Base-by-base conservation (phyloP, 2,113 vertebrate genomes). In the Heliornis fulica region DNA sequence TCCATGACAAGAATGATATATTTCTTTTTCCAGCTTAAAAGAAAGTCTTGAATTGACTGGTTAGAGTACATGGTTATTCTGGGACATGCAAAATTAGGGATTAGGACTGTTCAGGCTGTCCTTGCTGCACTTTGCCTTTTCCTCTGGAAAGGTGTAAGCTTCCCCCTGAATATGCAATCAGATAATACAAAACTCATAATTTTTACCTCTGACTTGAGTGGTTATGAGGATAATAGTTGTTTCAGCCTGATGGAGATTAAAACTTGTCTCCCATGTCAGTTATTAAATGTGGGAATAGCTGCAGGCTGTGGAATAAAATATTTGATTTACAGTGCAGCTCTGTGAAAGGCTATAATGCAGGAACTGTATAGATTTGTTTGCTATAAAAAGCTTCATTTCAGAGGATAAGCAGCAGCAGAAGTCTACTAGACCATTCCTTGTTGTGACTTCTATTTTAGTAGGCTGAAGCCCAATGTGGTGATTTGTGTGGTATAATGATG, bases 221-320 rank as follows among this genome's bases (percentile, higher is more conserved):
- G 76, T 90, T 95, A 74, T 88, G 78, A 63, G 68, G 85, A 83
- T 75, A 83, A 92, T 96, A 91, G 95, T 95, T 96, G 86, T 88
- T 96, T 91, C 90, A 92, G 84, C 40, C 60, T 92, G 57, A 90
- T 75, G 77, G 92, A 94, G 94, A 90, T 97, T 96, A 97, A 96
- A 97, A 59, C 85, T 94, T 77, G 61, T 95, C 95, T 97, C 94
- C 87, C 88, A 76, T 90, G 76, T 97, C 91, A 94, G 89, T 93
- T 95, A 83, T 93, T 97, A 96, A 97, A 90, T 71, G 65, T 93
- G 65, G 93, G 90, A 95, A 87, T 97, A 95, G 87, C 78, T 91
- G 81, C 70, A 54, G 87, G 70, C 87, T 88, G 14, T 90, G 79
- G 92, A 96, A 72, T 85, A 91, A 97, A 97, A 93, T 53, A 76